Evolutionary conservation across 2,113 vertebrate genomes (phyloP).

Genomic region (Ovibos moschatus): DNA sequence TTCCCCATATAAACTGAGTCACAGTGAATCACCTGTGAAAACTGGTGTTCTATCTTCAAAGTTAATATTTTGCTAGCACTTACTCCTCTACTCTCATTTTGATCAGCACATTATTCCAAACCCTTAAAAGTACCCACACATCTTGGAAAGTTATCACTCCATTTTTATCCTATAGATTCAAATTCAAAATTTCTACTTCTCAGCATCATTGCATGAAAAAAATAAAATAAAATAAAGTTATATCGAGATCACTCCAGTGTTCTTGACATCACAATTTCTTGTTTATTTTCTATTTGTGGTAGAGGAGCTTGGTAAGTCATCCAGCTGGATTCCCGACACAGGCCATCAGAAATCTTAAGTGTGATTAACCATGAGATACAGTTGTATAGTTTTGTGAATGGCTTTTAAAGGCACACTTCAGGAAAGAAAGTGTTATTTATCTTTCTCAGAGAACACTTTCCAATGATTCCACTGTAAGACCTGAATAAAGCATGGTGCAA

Average conservation of each 20-base stretch:
- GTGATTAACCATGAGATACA: not conserved
- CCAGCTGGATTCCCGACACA: not conserved
- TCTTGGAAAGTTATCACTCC: not conserved
- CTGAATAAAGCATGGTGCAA: not conserved
- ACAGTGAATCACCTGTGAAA: not conserved
- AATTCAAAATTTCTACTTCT: not conserved
- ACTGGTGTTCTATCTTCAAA: not conserved
- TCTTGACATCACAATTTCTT: not conserved
- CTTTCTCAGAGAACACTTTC: not conserved
- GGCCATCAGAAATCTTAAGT: not conserved
- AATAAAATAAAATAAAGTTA: not conserved
- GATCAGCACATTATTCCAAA: not conserved
- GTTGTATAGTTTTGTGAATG: not conserved
- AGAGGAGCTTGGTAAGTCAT: not conserved
- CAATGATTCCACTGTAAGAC: not conserved
- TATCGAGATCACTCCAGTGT: not conserved
- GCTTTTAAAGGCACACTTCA: not conserved
- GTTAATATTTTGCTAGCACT: not conserved
- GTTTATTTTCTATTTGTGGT: not conserved
- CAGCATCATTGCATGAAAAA: not conserved
- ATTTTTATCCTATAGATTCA: not conserved
- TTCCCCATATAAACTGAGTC: not conserved
- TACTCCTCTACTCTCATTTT: not conserved
- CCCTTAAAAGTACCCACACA: not conserved
- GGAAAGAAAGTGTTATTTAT: not conserved